These are phyloP conservation scores for Gymnoscopelus microlampas DNA, from an alignment of 2,797 vertebrate species.

Conservation along the genomic window DNA sequence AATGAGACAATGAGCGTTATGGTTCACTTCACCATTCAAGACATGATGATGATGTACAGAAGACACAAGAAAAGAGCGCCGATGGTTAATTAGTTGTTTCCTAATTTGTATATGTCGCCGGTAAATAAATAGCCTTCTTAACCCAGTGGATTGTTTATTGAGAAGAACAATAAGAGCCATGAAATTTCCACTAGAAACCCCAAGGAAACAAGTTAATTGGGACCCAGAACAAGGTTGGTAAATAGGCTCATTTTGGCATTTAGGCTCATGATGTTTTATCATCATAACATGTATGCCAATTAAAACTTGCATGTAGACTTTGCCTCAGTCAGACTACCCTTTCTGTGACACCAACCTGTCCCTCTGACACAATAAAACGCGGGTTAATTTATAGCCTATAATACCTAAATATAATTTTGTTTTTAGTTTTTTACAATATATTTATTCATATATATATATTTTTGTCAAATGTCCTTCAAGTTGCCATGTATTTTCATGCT, in stretches of 20 bases:
- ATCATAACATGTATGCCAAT: conserved; percentile 7
- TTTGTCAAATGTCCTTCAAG: neutral
- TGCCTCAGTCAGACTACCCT: conserved; percentile 2
- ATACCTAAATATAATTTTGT: too few relatives aligned
- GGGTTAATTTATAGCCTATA: neutral
- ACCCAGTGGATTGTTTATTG: conserved; percentile 43
- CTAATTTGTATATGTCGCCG: conserved; percentile 69
- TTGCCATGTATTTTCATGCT: conserved; percentile 2
- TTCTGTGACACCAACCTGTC: neutral
- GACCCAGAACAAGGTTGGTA: conserved; percentile 94
- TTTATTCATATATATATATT: neutral
- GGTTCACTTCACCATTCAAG: conserved; percentile 62
- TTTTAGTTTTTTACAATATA: neutral
- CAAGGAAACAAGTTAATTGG: conserved; percentile 98
- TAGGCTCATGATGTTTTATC: neutral
- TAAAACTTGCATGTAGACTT: conserved; percentile 1
- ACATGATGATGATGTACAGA: conserved; percentile 44
- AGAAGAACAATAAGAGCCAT: conserved; percentile 86
- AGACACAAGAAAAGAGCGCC: conserved; percentile 59
- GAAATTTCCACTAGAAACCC: conserved; percentile 99
- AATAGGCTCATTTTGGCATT: conserved; percentile 21
- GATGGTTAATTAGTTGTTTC: conserved; percentile 62
- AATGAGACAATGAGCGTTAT: conserved; percentile 68
- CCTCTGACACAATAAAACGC: conserved; percentile 19
- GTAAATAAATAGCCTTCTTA: conserved; percentile 32